These are phyloP conservation scores for Oreochromis grahami DNA, from an alignment of 2,797 vertebrate species.

Conservation along the genomic window DNA sequence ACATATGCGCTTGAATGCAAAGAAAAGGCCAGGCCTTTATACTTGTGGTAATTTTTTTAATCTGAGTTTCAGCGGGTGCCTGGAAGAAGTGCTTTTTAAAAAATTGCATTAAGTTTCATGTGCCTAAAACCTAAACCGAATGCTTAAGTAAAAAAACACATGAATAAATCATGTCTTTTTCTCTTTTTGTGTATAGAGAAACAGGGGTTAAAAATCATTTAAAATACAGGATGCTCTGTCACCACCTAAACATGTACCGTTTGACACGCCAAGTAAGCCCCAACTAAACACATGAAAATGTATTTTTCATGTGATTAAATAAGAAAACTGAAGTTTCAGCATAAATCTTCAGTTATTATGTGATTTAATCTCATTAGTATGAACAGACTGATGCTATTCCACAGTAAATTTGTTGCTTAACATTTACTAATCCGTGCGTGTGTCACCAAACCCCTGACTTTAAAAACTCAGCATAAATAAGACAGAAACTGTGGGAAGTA, in stretches of 20 bases:
- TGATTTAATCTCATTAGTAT: constrained; percentile 34
- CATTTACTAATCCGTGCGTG: constrained; percentile 19
- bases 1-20: constrained; percentile 26
- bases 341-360: constrained; percentile 6
- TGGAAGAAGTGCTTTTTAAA: constrained; percentile 50
- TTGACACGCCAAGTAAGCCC: not conserved
- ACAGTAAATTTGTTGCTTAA: constrained; percentile 46
- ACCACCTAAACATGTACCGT: not conserved
- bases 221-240: not conserved
- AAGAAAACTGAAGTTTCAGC: not conserved
- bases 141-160: constrained; percentile 42
- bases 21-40: constrained; percentile 44
- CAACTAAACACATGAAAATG: not conserved
- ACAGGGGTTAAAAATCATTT: constrained; percentile 30
- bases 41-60: constrained; percentile 48
- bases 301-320: not conserved
- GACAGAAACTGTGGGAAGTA: constrained; percentile 15
- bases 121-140: constrained; percentile 46
- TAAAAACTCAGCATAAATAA: constrained; percentile 51
- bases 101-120: constrained; percentile 67
- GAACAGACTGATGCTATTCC: constrained; percentile 26
- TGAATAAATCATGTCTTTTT: constrained; percentile 30
- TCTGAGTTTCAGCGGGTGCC: constrained; percentile 41
- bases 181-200: constrained; percentile 42
- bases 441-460: constrained; percentile 57